Evolutionary conservation across 2,888 invertebrate species (phyloP).

Genomic region (Harmothoe impar): DNA sequence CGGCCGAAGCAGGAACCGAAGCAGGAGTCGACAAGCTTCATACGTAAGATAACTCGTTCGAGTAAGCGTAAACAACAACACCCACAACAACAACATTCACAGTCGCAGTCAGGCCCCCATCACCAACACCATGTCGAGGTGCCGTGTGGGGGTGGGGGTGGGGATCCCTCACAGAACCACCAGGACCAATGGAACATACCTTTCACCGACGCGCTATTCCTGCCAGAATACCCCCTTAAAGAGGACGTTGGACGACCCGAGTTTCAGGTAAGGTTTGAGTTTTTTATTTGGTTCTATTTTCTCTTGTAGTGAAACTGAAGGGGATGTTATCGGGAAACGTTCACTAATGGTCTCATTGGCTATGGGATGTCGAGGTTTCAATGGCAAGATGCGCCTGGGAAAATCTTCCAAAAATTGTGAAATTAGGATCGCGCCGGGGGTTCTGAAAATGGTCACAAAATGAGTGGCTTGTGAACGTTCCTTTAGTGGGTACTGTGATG

Average conservation of each 20-base stretch:
- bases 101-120: background rate
- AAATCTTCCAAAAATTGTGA: too few species aligned
- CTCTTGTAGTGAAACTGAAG: background rate
- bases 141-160: background rate
- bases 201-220: constrained; percentile 88
- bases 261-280: constrained; percentile 82
- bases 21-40: constrained; percentile 59
- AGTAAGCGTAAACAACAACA: constrained; percentile 57
- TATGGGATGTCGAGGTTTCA: too few species aligned
- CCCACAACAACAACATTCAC: constrained; percentile 4
- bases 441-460: too few species aligned
- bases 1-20: background rate
- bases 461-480: too few species aligned
- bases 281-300: background rate
- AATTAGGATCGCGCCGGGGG: too few species aligned
- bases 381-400: too few species aligned
- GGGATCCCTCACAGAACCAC: background rate
- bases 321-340: background rate
- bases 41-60: constrained; percentile 56
- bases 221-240: constrained; percentile 93
- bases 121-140: background rate
- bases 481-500: too few species aligned
- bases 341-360: too few species aligned
- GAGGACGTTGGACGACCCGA: constrained; percentile 86
- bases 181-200: constrained; percentile 47